Evolutionary conservation across 2,113 vertebrate genomes (phyloP).

Genomic region (Symphodus melops): DNA sequence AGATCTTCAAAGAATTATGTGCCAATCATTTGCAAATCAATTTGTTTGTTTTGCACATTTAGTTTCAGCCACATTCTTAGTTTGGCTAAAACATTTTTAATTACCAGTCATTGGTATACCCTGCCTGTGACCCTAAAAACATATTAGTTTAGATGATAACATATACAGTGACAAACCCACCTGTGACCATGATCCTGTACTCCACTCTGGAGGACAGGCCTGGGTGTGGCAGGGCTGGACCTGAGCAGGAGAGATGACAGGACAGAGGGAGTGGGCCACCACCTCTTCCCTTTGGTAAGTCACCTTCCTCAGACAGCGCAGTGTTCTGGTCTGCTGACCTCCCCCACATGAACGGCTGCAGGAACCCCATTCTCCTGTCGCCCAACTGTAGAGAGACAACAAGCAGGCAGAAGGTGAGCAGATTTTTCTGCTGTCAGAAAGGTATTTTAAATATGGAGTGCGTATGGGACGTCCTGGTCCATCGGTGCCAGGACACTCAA

Average conservation of each 20-base stretch:
- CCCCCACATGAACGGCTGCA: constrained; percentile 92
- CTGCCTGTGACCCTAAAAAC: too few relatives aligned
- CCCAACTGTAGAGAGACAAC: constrained; percentile 85
- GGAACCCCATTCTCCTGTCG: constrained; percentile 86
- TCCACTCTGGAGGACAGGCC: constrained; percentile 92
- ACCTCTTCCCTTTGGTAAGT: constrained; percentile 89
- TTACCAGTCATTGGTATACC: too few relatives aligned
- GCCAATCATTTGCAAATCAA: too few relatives aligned
- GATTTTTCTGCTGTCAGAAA: too few relatives aligned
- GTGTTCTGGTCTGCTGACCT: constrained; percentile 88
- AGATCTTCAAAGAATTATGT: too few relatives aligned
- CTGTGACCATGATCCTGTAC: constrained; percentile 90
- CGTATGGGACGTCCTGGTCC: too few relatives aligned
- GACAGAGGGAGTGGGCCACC: constrained; percentile 88
- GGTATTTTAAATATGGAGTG: too few relatives aligned
- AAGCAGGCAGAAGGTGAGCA: neutral
- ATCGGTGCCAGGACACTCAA: too few relatives aligned
- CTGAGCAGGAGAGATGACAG: constrained; percentile 87
- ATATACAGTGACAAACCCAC: constrained; percentile 74
- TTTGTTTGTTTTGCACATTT: too few relatives aligned
- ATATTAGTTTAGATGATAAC: too few relatives aligned
- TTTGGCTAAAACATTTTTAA: neutral
- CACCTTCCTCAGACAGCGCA: constrained; percentile 90
- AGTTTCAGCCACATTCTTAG: neutral
- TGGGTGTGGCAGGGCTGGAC: constrained; percentile 88